phyloP scores from a whole-genome alignment of 2,113 vertebrate species.

The Syngnathus typhle region DNA sequence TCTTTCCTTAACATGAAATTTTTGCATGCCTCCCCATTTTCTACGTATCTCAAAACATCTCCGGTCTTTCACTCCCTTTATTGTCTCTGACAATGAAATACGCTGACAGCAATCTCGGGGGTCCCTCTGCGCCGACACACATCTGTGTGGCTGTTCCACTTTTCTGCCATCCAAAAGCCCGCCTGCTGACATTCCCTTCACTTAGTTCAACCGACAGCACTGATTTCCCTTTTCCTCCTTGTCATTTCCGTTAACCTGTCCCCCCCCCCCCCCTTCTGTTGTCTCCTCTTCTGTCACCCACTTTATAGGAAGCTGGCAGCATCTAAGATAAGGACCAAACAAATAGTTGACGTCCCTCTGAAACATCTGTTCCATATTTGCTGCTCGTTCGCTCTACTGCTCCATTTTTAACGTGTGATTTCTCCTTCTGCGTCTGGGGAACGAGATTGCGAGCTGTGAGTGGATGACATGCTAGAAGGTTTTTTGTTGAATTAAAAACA shows the following conservation, averaged over 20 bases:
- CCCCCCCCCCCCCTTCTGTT: slow-evolving; percentile 25
- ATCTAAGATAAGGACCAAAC: slow-evolving; percentile 63
- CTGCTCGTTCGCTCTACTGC: slow-evolving; percentile 51
- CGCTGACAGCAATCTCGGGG: slow-evolving; percentile 67
- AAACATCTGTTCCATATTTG: slow-evolving; percentile 66
- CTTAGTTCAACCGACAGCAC: slow-evolving; percentile 52
- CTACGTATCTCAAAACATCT: slow-evolving; percentile 34
- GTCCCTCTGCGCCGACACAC: slow-evolving; percentile 65
- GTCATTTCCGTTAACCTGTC: slow-evolving; percentile 28
- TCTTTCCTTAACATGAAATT: slow-evolving; percentile 12
- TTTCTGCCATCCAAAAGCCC: slow-evolving; percentile 58
- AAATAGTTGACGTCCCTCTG: slow-evolving; percentile 57
- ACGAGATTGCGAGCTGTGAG: slow-evolving; percentile 46
- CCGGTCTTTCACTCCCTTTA: slow-evolving; percentile 42
- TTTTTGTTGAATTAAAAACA: slow-evolving; percentile 62
- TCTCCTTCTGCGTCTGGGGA: slow-evolving; percentile 59
- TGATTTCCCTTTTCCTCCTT: slow-evolving; percentile 24
- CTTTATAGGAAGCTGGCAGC: slow-evolving; percentile 48
- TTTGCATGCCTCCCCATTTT: neutral
- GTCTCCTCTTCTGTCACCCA: slow-evolving; percentile 48
- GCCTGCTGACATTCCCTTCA: slow-evolving; percentile 54
- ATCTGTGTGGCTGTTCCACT: slow-evolving; percentile 74
- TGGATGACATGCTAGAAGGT: slow-evolving; percentile 54
- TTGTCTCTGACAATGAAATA: slow-evolving; percentile 69
- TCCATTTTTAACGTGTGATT: slow-evolving; percentile 67